These are phyloP conservation scores for Clunio marinus DNA, from an alignment of 2,888 invertebrate species.

Conservation along the genomic window DNA sequence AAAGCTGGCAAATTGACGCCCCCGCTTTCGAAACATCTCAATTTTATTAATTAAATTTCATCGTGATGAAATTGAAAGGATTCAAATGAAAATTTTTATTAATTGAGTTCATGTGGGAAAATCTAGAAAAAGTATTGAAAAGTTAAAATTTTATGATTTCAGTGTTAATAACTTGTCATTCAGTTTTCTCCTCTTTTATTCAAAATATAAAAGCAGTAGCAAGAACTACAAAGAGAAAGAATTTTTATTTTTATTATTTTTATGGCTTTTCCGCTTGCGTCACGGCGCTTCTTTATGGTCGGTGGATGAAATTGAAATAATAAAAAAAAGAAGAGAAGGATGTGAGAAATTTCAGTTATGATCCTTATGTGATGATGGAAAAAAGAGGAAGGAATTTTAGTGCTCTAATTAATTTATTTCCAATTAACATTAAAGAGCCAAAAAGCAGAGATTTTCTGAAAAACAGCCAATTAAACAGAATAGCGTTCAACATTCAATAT, in stretches of 20 bases:
- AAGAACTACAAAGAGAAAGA: too few relatives aligned
- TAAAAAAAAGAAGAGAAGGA: neutral
- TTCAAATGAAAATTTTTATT: neutral
- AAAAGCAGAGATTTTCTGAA: neutral
- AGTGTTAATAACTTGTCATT: constrained; percentile 13
- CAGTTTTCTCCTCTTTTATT: too few relatives aligned
- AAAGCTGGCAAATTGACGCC: neutral
- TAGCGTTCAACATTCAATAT: neutral
- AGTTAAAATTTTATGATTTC: constrained; percentile 2
- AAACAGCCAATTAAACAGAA: neutral
- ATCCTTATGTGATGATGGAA: neutral
- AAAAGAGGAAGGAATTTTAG: too few relatives aligned
- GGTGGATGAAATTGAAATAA: neutral
- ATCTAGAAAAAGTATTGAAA: neutral
- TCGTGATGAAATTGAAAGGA: neutral
- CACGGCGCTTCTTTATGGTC: constrained; percentile 1
- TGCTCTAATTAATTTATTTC: neutral
- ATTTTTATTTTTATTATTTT: neutral
- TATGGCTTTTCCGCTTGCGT: neutral
- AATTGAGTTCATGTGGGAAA: neutral
- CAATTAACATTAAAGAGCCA: neutral
- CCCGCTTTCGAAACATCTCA: neutral
- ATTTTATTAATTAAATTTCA: neutral
- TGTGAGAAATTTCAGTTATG: neutral
- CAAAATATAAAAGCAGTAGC: too few relatives aligned